Base-by-base conservation (phyloP, 2,888 invertebrate genomes). In the Ennomos erosarius region DNA sequence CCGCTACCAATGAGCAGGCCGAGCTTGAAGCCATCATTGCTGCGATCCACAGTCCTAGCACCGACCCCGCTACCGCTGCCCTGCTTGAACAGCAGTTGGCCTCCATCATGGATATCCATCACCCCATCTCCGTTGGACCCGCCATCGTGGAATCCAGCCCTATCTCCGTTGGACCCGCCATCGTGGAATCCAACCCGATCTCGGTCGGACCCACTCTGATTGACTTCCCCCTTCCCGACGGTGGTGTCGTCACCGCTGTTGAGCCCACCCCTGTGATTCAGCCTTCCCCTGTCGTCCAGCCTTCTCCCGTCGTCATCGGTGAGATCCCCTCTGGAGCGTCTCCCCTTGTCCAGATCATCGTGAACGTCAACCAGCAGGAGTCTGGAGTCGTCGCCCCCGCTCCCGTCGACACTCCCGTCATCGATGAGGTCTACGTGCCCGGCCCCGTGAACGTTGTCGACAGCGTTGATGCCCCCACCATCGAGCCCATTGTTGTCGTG, bases 1-100 rank as follows among this genome's bases (percentile, higher is more conserved):
- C 79, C 10, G 26, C 53, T 6, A 40, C 45, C 49, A 36, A 56
- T 37, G 65, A 65, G n/a, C 8, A 53, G 1, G 65, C 71, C 9
- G 69, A 77, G 65, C 6, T 82, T 16, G 75, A 74, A 44, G 77
- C 76, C 16, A 79, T 84, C 57, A 47, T 84, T 8, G 78, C 76
- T n/a, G 84, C 84, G 48, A 84, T 83, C 75, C 56, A 79, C 50
- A 81, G 79, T 75, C 84, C 84, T 60, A 79, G 57, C 78, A 82
- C 84, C 46, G 78, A 82, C 76, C 82, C 83, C 43, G 79, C 78
- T 59, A 81, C 82, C 72, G 82, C 76, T 33, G 68, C 60, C n/a
- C 70, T 78, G 10, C 73, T 84, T 11, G 77, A 81, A 33, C 66
- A 77, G 36, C 76, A 75, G 65, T 73, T 85, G 16, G 51, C 58